Evolutionary conservation across 2,888 invertebrate genomes (phyloP).

Genomic region (Sphaerophoria taeniata): DNA sequence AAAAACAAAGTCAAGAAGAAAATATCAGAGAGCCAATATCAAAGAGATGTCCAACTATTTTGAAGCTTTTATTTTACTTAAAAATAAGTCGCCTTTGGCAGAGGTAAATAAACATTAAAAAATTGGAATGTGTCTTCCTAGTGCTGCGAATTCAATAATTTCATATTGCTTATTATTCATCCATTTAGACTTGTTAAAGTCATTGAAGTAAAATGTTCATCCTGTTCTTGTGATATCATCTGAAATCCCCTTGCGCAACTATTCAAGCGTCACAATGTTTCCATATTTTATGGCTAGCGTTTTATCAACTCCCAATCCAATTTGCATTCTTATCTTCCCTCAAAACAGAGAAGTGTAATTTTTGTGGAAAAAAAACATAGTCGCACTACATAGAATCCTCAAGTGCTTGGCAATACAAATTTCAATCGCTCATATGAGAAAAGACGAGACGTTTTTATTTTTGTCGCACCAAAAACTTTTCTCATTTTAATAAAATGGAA

Average conservation of each 20-base stretch:
- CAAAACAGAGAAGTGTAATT: slow-evolving; percentile 3
- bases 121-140: too few species aligned
- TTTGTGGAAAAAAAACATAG: slow-evolving; percentile 2
- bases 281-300: slow-evolving; percentile 34
- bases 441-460: slow-evolving; percentile 36
- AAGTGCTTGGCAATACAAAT: slow-evolving; percentile 41
- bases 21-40: too few species aligned
- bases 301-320: slow-evolving; percentile 54
- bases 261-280: slow-evolving; percentile 5
- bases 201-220: neutral
- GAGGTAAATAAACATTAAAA: too few species aligned
- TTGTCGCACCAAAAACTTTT: slow-evolving; percentile 65
- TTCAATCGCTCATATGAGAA: slow-evolving; percentile 35
- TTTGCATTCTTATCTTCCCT: slow-evolving; percentile 27
- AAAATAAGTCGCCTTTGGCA: too few species aligned
- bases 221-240: neutral
- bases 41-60: too few species aligned
- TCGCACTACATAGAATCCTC: slow-evolving; percentile 53
- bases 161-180: slow-evolving; percentile 12
- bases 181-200: neutral
- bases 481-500: slow-evolving; percentile 64
- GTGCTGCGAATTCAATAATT: neutral
- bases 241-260: neutral
- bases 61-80: too few species aligned
- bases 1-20: too few species aligned